Conservation (phyloP, 2,797 vertebrate species). For the Xenentodon cancila region DNA sequence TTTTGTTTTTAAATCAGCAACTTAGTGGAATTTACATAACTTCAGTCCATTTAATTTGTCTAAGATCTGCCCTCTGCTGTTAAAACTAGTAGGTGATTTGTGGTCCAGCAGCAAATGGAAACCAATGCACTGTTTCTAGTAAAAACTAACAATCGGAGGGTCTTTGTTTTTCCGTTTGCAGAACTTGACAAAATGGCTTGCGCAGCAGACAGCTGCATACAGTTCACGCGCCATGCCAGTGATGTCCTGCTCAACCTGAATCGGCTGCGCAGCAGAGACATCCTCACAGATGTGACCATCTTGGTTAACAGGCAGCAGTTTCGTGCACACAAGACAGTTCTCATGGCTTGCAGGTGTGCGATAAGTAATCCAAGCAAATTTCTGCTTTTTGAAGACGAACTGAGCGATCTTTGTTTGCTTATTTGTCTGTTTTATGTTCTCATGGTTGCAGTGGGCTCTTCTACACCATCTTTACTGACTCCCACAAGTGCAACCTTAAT, state of each 20-base stretch:
- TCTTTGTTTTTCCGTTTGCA: conserved; percentile 27
- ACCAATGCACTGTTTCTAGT: too few relatives aligned
- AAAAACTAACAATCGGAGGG: neutral
- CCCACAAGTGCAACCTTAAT: conserved; percentile 96
- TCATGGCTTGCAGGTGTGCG: conserved; percentile 98
- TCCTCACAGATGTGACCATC: conserved; percentile 97
- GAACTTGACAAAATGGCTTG: conserved; percentile 92
- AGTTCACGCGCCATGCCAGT: conserved; percentile 98
- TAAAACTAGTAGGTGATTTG: too few relatives aligned
- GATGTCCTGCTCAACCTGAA: conserved; percentile 98
- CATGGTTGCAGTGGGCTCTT: conserved; percentile 89
- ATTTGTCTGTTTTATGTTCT: conserved; percentile 20
- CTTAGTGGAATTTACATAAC: conserved; percentile 13
- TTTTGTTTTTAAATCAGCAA: too few relatives aligned
- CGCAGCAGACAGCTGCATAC: conserved; percentile 97
- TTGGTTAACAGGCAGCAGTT: conserved; percentile 97
- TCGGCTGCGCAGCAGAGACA: conserved; percentile 93
- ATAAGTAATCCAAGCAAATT: neutral
- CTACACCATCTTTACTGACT: conserved; percentile 98
- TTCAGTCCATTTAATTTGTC: conserved; percentile 13
- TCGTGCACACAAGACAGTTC: conserved; percentile 96
- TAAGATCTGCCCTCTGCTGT: neutral
- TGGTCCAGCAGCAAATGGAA: too few relatives aligned
- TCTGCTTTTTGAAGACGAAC: too few relatives aligned
- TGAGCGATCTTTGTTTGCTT: too few relatives aligned